Base-by-base conservation (phyloP, 2,888 invertebrate species). In the Lepidochrysops patricia region DNA sequence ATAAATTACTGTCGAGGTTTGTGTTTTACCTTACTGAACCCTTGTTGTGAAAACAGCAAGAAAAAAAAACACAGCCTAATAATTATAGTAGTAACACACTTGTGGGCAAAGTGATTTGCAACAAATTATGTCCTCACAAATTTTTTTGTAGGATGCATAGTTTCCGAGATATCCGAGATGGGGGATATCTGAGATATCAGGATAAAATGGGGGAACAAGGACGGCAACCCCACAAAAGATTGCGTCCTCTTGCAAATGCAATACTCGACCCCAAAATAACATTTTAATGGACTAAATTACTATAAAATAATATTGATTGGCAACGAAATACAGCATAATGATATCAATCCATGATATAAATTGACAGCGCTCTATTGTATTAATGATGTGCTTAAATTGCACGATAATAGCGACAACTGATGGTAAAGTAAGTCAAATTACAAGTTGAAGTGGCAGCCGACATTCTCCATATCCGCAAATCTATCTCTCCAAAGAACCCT, bases 1-100 rank as follows among this genome's bases (percentile, higher is more conserved):
- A 77, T 79, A 75, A 77, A 80, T 79, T 73, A 72, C 29, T 5
- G 12, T 67, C 43, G 1, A 19, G 19, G 9, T 4, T 23, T 37
- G 2, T 37, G 19, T 23, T 43, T 4, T 43, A 9, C 6, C 1
- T 7, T 23, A n/a, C n/a, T n/a, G n/a, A 15, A 37, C 7, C 9
- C 43, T 43, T 23, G 19, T 43, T 1, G 23, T 43, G n/a, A n/a
- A 43, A 43, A 9, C 43, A 1, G 7, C 9, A 19, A 43, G 4
- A 37, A 37, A 37, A 37, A 43, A 2, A 7, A 37, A 2, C 15
- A 37, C 15, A n/a, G n/a, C n/a, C n/a, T n/a, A n/a, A n/a, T n/a
- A n/a, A n/a, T n/a, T n/a, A n/a, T n/a, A n/a, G n/a, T n/a, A n/a
- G n/a, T n/a, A n/a, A n/a, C n/a, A n/a, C n/a, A n/a, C n/a, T n/a